These are phyloP conservation scores for Nesidiocoris tenuis DNA, from an alignment of 2,888 invertebrate genomes.

Conservation along the genomic window DNA sequence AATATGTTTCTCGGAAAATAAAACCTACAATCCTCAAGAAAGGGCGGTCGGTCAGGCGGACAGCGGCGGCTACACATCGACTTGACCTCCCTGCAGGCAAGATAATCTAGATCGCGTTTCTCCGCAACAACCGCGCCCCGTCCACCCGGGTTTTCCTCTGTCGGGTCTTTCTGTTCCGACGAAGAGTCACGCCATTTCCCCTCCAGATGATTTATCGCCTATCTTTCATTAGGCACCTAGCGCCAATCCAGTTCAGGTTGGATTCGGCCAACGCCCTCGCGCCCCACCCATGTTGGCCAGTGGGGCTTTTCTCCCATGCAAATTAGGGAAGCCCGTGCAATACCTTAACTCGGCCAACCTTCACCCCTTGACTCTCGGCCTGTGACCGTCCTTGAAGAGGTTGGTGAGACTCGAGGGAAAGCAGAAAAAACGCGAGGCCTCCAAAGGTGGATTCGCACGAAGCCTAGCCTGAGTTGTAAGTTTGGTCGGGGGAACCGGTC, in stretches of 20 bases:
- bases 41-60: neutral
- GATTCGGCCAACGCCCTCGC: constrained; percentile 34
- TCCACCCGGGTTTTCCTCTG: neutral
- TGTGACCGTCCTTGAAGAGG: neutral
- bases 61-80: neutral
- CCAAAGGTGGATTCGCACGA: too few relatives aligned
- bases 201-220: constrained; percentile 26
- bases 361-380: neutral
- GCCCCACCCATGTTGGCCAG: neutral
- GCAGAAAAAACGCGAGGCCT: neutral
- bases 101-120: neutral
- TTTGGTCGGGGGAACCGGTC: too few relatives aligned
- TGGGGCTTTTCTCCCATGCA: neutral
- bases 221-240: constrained; percentile 30
- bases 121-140: neutral
- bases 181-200: constrained; percentile 30
- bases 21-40: too few relatives aligned
- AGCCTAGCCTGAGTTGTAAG: too few relatives aligned
- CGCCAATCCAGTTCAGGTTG: constrained; percentile 29
- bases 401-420: neutral
- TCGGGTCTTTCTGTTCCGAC: neutral
- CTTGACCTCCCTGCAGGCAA: neutral
- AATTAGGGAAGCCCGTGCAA: neutral
- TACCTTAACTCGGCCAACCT: neutral
- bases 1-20: too few relatives aligned